Evolutionary conservation across 2,113 vertebrate species (phyloP).

Genomic region (Jaculus jaculus): DNA sequence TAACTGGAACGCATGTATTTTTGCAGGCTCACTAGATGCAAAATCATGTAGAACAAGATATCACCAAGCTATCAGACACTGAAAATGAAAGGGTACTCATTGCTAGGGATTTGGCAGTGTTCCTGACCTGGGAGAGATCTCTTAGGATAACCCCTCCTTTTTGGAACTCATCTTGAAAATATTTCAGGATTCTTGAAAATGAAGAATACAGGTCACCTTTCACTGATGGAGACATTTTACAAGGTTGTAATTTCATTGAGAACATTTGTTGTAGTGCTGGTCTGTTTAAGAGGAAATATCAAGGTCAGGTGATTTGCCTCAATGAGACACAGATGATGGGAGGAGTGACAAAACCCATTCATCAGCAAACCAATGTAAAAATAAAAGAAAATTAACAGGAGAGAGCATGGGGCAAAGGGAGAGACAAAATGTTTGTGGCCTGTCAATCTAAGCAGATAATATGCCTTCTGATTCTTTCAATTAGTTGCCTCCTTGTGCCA

Average conservation of each 20-base stretch:
- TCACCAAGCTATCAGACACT: conserved; percentile 58
- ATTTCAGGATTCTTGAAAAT: conserved; percentile 24
- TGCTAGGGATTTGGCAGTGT: conserved; percentile 9
- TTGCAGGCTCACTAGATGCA: conserved; percentile 65
- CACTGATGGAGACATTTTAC: neutral
- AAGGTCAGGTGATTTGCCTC: conserved; percentile 28
- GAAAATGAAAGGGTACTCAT: conserved; percentile 58
- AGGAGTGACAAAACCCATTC: conserved; percentile 22
- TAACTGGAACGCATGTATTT: conserved; percentile 60
- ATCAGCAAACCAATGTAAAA: conserved; percentile 50
- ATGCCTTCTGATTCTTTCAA: conserved; percentile 15
- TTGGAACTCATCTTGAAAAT: neutral
- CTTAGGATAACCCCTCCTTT: neutral
- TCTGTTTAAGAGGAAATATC: conserved; percentile 30
- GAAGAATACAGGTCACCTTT: conserved; percentile 5
- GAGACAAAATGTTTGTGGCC: neutral
- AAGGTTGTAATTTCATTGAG: conserved; percentile 33
- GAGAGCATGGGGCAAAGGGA: neutral
- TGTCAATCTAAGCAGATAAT: conserved; percentile 46
- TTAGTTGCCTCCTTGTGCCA: neutral
- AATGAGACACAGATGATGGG: conserved; percentile 51
- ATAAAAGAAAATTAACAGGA: conserved; percentile 44
- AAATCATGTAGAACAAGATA: conserved; percentile 73
- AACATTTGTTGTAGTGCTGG: neutral
- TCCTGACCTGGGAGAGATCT: neutral